Base-by-base conservation (phyloP, 2,888 invertebrate species). In the Rhagonycha fulva region DNA sequence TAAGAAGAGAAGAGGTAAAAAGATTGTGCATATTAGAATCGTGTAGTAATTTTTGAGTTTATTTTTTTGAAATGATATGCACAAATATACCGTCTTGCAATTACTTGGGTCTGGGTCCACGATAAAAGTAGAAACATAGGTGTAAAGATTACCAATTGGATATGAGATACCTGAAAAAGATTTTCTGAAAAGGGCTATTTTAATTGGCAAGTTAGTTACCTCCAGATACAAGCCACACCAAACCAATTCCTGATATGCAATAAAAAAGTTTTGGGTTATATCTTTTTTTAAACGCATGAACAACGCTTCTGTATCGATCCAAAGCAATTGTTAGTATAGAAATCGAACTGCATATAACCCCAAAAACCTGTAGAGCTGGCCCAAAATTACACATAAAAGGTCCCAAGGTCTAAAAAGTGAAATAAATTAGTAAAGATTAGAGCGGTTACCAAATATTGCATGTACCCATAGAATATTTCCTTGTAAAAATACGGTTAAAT, bases 271-370 rank as follows among this genome's bases (percentile, higher is more conserved):
- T 83, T 0, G 90, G 90, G 80, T 90, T 87, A 90, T 90, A 91
- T 77, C 85, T 82, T 68, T 84, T 85, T 63, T 84, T 85, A n/a
- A 88, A 82, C 0, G 88, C 87, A 62, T 87, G 86, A 70, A 89
- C 88, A 1, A 90, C 87, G 62, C 88, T 89, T 83, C 88, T 85
- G 79, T 91, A 91, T 70, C 91, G 87, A 82, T 92, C 91, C 70
- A 91, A 78, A 3, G 91, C 91, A 19, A 92, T 90, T 14, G 88
- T 88, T 11, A 90, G 87, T 14, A 92, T 84, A 1, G 90, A 89
- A 70, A 90, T 83, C 12, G 91, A 90, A 80, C 90, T 90, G 2
- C 87, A 88, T 47, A 90, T 82, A 60, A 90, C 87, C 2, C 90
- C 89, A 0, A 88, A 85, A 0, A 89, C 88, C 80, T 90, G 90